Evolutionary conservation across 1,140 invertebrate species (phyloP).

Genomic region (Ceratosolen solmsi): DNA sequence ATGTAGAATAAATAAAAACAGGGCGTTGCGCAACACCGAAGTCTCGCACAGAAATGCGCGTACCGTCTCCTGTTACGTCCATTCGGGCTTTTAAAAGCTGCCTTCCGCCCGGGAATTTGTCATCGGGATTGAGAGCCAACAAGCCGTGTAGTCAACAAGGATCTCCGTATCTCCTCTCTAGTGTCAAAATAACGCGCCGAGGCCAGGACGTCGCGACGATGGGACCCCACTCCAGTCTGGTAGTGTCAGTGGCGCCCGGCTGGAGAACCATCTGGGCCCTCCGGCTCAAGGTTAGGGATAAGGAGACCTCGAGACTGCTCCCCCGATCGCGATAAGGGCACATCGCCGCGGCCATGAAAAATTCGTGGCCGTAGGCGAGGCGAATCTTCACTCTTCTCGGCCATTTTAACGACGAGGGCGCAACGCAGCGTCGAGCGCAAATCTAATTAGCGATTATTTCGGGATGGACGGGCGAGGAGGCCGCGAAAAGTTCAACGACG

Average conservation of each 20-base stretch:
- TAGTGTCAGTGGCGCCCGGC: not conserved
- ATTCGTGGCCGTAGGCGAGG: too few species aligned
- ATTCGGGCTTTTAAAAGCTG: slow-evolving; percentile 20
- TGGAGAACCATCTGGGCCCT: not conserved
- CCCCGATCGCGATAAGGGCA: slow-evolving; percentile 33
- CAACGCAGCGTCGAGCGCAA: not conserved
- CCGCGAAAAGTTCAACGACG: too few species aligned
- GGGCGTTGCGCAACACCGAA: not conserved
- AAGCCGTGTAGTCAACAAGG: not conserved
- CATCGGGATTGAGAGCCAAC: not conserved
- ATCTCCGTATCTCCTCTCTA: not conserved
- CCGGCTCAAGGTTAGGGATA: slow-evolving; percentile 10
- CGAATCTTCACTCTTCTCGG: too few species aligned
- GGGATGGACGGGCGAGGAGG: too few species aligned
- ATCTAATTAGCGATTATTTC: slow-evolving; percentile 47
- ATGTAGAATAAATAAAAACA: slow-evolving; percentile 43
- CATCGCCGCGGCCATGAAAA: not conserved
- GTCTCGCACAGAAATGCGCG: not conserved
- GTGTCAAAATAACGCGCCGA: slow-evolving; percentile 15
- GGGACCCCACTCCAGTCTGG: not conserved
- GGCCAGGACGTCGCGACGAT: not conserved
- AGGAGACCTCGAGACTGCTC: not conserved
- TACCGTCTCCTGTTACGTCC: slow-evolving; percentile 18
- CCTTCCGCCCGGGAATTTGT: slow-evolving; percentile 1
- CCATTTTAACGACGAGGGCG: slow-evolving; percentile 44